Conservation (phyloP, 37 sponge, comb jelly and placozoan genomes). For the Mnemiopsis leidyi region DNA sequence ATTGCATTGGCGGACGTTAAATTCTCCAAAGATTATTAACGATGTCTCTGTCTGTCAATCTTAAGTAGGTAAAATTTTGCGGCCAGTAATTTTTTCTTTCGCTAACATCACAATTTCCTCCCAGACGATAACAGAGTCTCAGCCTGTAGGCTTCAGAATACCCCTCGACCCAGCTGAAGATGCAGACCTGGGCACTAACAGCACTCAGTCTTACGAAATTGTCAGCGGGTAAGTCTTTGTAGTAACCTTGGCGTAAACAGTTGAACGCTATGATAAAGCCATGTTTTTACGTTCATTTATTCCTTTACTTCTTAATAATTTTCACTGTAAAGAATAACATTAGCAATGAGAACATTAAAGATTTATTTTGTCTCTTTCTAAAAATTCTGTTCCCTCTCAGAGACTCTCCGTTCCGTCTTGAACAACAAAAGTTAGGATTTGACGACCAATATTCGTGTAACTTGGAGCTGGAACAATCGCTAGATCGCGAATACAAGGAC, state of each 20-base stretch:
- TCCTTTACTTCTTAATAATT: too few species aligned
- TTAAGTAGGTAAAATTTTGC: too few species aligned
- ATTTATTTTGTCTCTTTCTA: neutral
- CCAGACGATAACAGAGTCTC: slow-evolving; percentile 16
- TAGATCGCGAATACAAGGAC: neutral
- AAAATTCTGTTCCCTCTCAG: neutral
- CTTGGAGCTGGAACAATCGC: neutral
- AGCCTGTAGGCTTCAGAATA: slow-evolving; percentile 49
- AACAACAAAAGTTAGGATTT: slow-evolving; percentile 26
- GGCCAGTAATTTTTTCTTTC: too few species aligned
- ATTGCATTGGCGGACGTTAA: too few species aligned
- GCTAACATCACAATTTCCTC: neutral
- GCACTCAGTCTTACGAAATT: slow-evolving; percentile 42
- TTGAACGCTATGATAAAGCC: too few species aligned
- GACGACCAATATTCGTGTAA: slow-evolving; percentile 31
- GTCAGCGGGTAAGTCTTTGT: slow-evolving; percentile 15
- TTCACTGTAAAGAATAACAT: too few species aligned
- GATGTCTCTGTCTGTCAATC: too few species aligned
- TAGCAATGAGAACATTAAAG: neutral
- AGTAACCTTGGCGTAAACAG: too few species aligned
- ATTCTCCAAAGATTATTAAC: too few species aligned
- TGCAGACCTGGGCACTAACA: slow-evolving; percentile 1
- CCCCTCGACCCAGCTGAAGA: slow-evolving; percentile 34
- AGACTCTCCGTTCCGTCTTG: slow-evolving; percentile 18
- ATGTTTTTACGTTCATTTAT: too few species aligned